Conservation (phyloP, 2,797 vertebrate species). For the Epinephelus awoara region DNA sequence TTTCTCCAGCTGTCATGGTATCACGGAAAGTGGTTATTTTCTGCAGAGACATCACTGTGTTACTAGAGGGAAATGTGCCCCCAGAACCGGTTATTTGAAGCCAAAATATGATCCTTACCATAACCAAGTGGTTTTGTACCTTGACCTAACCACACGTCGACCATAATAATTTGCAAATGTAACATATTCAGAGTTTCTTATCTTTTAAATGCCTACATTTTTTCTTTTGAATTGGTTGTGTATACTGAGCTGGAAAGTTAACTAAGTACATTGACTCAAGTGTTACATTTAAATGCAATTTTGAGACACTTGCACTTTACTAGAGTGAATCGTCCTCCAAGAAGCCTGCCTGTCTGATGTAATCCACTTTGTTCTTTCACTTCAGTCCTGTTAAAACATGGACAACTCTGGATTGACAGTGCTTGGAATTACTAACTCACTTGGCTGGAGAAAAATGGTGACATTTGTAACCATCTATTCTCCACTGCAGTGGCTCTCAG, state of each 20-base stretch:
- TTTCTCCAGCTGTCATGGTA: too few species aligned
- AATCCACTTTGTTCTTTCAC: conserved; percentile 18
- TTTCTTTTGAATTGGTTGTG: too few species aligned
- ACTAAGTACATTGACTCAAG: background rate
- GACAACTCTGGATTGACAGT: background rate
- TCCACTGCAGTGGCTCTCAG: background rate
- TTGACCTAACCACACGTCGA: too few species aligned
- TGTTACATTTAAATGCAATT: background rate
- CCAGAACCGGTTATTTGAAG: too few species aligned
- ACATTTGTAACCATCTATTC: background rate
- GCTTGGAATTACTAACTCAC: background rate
- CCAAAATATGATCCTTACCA: too few species aligned
- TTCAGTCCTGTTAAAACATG: background rate
- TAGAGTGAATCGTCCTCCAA: background rate
- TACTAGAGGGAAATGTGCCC: too few species aligned
- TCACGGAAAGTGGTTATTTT: too few species aligned
- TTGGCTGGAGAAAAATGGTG: conserved; percentile 35
- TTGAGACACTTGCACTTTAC: background rate
- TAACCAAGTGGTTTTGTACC: too few species aligned
- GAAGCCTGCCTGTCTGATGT: background rate
- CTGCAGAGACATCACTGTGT: too few species aligned
- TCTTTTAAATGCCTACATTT: too few species aligned
- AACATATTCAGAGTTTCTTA: too few species aligned
- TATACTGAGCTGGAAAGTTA: background rate
- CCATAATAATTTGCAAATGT: too few species aligned